Evolutionary conservation across 2,113 vertebrate species (phyloP).

Genomic region (Myotis lucifugus): DNA sequence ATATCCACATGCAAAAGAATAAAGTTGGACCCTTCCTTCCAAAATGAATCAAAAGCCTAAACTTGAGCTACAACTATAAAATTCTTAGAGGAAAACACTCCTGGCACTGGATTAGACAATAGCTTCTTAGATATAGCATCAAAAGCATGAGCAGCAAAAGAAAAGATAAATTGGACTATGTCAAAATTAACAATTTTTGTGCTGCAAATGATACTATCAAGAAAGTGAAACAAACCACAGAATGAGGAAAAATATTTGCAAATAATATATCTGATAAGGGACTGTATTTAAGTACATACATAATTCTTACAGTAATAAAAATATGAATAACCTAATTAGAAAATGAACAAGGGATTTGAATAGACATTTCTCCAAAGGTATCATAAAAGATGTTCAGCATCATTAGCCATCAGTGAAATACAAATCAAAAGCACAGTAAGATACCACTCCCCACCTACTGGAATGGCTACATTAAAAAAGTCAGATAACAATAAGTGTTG

Average conservation of each 20-base stretch:
- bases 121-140: background rate
- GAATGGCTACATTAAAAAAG: background rate
- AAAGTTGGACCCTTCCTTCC: background rate
- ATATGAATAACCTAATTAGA: background rate
- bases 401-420: background rate
- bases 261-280: background rate
- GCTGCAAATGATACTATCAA: background rate
- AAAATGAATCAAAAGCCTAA: background rate
- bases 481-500: background rate
- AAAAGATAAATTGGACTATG: background rate
- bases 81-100: background rate
- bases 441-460: background rate
- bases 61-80: background rate
- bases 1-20: background rate
- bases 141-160: background rate
- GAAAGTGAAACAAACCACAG: background rate
- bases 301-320: slow-evolving; percentile 5
- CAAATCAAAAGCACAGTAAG: background rate
- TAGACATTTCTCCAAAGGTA: slow-evolving; percentile 1
- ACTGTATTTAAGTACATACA: background rate
- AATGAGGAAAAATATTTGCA: background rate
- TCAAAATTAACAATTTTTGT: background rate
- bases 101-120: background rate
- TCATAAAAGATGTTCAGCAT: background rate
- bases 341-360: background rate